Evolutionary conservation across 2,113 vertebrate genomes (phyloP).

Genomic region (Thamnophis sirtalis): DNA sequence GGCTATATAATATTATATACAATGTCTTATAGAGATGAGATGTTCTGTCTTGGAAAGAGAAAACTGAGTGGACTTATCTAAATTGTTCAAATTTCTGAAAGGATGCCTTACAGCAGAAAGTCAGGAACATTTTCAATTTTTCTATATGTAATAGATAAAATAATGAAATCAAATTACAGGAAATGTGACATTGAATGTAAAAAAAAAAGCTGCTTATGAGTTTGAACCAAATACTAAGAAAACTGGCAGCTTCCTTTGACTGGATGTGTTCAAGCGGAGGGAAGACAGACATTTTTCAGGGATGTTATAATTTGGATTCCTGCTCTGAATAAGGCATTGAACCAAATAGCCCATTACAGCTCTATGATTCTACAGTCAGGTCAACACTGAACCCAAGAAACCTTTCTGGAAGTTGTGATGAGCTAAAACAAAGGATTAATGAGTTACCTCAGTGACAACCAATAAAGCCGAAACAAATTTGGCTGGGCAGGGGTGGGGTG

Average conservation of each 20-base stretch:
- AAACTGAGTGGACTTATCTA: neutral
- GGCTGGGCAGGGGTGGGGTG: too few species aligned
- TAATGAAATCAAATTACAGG: neutral
- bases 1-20: neutral
- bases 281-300: neutral
- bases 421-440: conserved; percentile 43
- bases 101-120: neutral
- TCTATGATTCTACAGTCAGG: neutral
- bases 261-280: neutral
- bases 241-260: neutral
- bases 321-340: neutral
- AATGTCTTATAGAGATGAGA: neutral
- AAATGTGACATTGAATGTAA: neutral
- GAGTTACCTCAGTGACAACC: conserved; percentile 37
- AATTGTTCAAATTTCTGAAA: neutral
- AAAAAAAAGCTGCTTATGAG: neutral
- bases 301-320: neutral
- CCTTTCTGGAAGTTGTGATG: neutral
- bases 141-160: neutral
- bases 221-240: neutral
- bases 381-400: neutral
- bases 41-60: neutral
- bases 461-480: conserved; percentile 28
- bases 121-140: neutral
- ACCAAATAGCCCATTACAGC: neutral